Evolutionary conservation across 2,797 vertebrate genomes (phyloP), one percentile per base, ranked within the genome.

Genomic region (Ciconia nigra): DNA sequence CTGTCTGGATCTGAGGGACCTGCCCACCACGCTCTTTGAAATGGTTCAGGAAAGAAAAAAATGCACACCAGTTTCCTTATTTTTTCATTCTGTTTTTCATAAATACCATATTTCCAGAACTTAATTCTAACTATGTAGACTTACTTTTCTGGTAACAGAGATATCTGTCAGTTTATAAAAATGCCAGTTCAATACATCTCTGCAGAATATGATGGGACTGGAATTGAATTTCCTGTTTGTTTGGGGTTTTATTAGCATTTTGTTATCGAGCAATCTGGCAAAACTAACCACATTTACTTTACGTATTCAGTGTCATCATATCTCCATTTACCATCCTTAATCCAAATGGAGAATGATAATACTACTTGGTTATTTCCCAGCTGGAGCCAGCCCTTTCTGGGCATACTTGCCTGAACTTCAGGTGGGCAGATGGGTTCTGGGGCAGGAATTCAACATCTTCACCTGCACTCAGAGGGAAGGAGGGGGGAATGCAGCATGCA

Each of bases 211-310:
- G 62, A 85, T 58, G 59, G 71, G 58, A 52, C 46, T 91, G 63
- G 62, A 91, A 94, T 65, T 91, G 62, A 82, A 51, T 95, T 72
- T 83, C 29, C 42, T 57, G 20, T 42, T 92, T 82, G 58, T 71
- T 66, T 62, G 37, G 9, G 13, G 10, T 57, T 77, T 82, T 86
- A 55, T 76, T 51, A 81, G 14, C 37, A 22, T 54, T 87, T 72
- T 7, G 8, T 69, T 77, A 57, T 47, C 0, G 0, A 93, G 25
- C 11, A 69, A 33, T 73, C 28, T 52, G 44, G 35, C 18, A 35
- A 87, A 83, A 65, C 15, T 52, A 54, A 76, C 14, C 12, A 37
- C 67, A 42, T 69, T 79, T 61, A 29, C 42, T 76, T 87, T 2
- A 16, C 44, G 2, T 15, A 22, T 59, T 82, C 71, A 33, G 13